phyloP scores from a whole-genome alignment of 2,797 vertebrate species.

The Oreonectes daqikongensis region DNA sequence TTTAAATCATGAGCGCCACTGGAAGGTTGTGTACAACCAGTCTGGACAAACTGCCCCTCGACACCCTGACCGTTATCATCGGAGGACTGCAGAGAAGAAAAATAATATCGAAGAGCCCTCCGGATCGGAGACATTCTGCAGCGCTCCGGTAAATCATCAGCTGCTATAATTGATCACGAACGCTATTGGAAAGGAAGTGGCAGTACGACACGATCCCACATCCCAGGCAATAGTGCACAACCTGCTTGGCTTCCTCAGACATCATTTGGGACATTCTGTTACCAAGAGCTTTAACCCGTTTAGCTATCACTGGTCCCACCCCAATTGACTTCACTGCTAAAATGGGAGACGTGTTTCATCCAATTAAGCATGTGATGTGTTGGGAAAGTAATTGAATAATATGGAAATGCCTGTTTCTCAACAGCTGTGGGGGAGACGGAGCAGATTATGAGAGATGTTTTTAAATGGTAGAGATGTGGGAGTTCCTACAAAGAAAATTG shows the following conservation, averaged over 20 bases:
- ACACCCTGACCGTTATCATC: background rate
- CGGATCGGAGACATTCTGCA: background rate
- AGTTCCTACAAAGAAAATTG: background rate
- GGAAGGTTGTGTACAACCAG: slow-evolving; percentile 5
- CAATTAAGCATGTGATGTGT: slow-evolving; percentile 51
- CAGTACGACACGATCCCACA: background rate
- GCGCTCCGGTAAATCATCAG: slow-evolving; percentile 31
- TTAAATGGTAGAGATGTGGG: slow-evolving; percentile 8
- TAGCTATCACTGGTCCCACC: slow-evolving; percentile 35
- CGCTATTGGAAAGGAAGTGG: background rate
- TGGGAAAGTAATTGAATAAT: slow-evolving; percentile 50
- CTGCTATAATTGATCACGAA: slow-evolving; percentile 11
- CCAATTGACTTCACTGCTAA: slow-evolving; percentile 38
- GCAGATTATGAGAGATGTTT: slow-evolving; percentile 33
- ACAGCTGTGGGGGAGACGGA: slow-evolving; percentile 24
- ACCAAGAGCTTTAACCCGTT: slow-evolving; percentile 41
- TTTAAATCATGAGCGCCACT: slow-evolving; percentile 10
- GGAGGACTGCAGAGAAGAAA: slow-evolving; percentile 23
- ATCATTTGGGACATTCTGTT: slow-evolving; percentile 29
- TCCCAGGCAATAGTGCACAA: background rate
- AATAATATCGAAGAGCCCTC: slow-evolving; percentile 5
- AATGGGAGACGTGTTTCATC: slow-evolving; percentile 46
- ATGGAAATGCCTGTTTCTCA: slow-evolving; percentile 47
- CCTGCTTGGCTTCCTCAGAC: slow-evolving; percentile 21
- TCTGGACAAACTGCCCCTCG: slow-evolving; percentile 23